A percentile compares a stretch with the other conserved stretches of the same genome.
Evolutionary conservation across 1,140 invertebrate genomes (phyloP).

Genomic region (Zaprionus tsacasi): DNA sequence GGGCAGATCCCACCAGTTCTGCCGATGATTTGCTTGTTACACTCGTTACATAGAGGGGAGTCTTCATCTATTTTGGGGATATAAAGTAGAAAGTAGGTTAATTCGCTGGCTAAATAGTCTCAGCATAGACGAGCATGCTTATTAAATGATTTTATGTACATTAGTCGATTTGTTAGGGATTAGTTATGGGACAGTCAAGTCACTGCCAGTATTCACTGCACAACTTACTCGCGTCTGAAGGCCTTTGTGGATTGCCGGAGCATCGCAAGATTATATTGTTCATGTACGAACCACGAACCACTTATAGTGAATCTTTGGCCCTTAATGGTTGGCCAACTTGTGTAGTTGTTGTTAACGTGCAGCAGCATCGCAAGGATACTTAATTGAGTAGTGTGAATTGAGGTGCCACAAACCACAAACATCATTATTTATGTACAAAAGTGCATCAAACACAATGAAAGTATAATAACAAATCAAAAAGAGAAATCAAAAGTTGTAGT

Average conservation of each 20-base stretch:
- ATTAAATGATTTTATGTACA: not conserved
- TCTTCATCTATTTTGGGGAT: slow-evolving; percentile 82
- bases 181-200: not conserved
- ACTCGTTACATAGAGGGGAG: slow-evolving; percentile 91
- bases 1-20: slow-evolving; percentile 86
- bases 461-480: slow-evolving; percentile 67
- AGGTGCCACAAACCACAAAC: slow-evolving; percentile 71
- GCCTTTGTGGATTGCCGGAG: slow-evolving; percentile 64
- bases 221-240: slow-evolving; percentile 92
- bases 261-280: not conserved
- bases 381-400: slow-evolving; percentile 67
- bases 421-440: slow-evolving; percentile 68
- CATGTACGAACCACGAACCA: not conserved
- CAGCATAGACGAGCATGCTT: not conserved
- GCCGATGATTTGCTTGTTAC: slow-evolving; percentile 90
- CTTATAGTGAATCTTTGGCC: not conserved
- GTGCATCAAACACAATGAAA: slow-evolving; percentile 78
- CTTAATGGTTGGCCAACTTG: not conserved
- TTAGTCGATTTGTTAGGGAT: not conserved
- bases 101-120: too few relatives aligned
- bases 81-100: not conserved
- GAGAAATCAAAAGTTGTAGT: slow-evolving; percentile 49
- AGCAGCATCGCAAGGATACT: slow-evolving; percentile 34
- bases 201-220: slow-evolving; percentile 14
- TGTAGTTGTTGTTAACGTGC: slow-evolving; percentile 29